A percentile compares a stretch with the other conserved stretches of the same genome.
Conservation (phyloP, 2,797 vertebrate genomes). For the Xerus rutilus region DNA sequence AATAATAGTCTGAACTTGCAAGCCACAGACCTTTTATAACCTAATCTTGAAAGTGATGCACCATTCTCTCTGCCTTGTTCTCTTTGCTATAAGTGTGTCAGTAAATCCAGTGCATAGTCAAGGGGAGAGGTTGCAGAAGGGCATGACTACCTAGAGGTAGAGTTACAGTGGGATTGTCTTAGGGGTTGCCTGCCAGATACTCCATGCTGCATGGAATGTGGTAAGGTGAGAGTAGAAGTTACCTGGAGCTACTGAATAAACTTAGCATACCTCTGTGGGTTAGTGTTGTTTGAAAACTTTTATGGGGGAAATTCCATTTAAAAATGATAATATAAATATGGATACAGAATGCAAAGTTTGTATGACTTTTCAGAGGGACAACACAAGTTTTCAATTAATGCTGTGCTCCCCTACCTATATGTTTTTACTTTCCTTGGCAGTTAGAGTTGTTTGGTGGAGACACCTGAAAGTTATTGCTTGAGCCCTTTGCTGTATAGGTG, state of each 20-base stretch:
- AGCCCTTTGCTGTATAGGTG: neutral
- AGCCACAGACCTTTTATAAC: neutral
- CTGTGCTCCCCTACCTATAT: neutral
- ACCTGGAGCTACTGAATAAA: neutral
- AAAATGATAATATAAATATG: neutral
- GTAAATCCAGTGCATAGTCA: neutral
- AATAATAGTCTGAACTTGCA: neutral
- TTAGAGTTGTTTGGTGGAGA: slow-evolving; percentile 27
- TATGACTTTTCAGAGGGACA: slow-evolving; percentile 16
- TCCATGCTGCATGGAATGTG: no score
- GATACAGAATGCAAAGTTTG: neutral
- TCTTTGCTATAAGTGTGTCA: neutral
- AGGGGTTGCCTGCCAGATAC: neutral
- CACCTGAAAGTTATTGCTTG: neutral
- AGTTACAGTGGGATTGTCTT: neutral
- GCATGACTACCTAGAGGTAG: neutral
- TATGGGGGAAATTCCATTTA: neutral
- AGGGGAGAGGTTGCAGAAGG: neutral
- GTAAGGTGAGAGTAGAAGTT: neutral
- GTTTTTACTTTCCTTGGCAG: neutral
- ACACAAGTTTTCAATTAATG: neutral
- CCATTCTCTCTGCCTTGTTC: neutral
- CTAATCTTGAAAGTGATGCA: neutral
- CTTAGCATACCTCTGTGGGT: neutral
- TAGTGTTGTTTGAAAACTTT: neutral